These are phyloP conservation scores for Enteromius argenteus DNA, from an alignment of 2,797 vertebrate genomes.

Conservation along the genomic window DNA sequence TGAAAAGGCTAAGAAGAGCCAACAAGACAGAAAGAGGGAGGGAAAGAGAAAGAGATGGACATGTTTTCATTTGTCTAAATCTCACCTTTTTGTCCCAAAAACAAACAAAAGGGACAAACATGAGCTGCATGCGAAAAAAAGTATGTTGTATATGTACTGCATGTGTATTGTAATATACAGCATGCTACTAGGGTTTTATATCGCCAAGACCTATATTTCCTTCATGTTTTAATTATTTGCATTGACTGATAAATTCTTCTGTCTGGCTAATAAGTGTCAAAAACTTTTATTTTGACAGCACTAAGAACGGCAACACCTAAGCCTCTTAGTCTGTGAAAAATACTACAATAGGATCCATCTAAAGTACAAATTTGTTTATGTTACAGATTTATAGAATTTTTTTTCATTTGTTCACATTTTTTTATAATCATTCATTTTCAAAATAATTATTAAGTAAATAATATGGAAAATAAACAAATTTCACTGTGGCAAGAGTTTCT, in stretches of 20 bases:
- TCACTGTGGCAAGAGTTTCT: not conserved
- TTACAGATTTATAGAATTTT: not conserved
- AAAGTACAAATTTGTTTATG: not conserved
- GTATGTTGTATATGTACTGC: not conserved
- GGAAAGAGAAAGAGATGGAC: constrained; percentile 67
- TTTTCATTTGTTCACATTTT: not conserved
- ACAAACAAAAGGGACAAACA: constrained; percentile 74
- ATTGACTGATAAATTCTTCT: not conserved
- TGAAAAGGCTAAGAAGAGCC: constrained; percentile 56
- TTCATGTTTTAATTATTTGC: not conserved
- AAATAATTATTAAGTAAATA: not conserved
- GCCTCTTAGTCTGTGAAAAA: not conserved
- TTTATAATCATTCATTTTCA: not conserved
- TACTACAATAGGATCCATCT: not conserved
- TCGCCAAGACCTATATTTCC: not conserved
- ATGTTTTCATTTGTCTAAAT: constrained; percentile 81
- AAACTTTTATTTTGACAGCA: not conserved
- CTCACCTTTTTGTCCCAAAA: constrained; percentile 73
- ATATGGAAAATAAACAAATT: not conserved
- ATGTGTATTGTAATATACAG: not conserved
- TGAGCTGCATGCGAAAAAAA: constrained; percentile 39
- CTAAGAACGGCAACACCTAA: not conserved
- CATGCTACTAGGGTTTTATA: not conserved
- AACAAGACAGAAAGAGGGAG: not conserved
- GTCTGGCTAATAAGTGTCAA: not conserved